Base-by-base conservation (phyloP, 92 coral and sea anemone species). In the Parazoanthus swiftii region DNA sequence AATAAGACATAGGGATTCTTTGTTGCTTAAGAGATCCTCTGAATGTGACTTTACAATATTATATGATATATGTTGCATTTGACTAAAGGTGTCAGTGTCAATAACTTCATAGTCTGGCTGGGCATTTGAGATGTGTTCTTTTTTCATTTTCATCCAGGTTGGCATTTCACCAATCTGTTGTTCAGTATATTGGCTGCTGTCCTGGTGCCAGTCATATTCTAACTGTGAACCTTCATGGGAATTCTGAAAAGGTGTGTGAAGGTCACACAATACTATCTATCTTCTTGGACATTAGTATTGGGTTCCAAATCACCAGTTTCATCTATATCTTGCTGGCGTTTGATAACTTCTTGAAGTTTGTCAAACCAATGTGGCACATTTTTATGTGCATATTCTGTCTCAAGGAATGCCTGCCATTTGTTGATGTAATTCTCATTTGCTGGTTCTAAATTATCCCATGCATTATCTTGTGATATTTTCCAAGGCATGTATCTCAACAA, bases 401-500 rank as follows among this genome's bases (percentile, higher is more conserved):
- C 35, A 8, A 91, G 63, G 73, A 88, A 88, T 43, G 35, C 85
- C 3, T 89, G 91, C 91, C 93, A 91, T 15, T 82, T 44, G 15
- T 23, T n/a, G 23, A 81, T 91, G n/a, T 76, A 65, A 6, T 21
- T 59, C 29, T 85, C 86, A 89, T 89, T 82, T 46, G 91, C 54
- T 58, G 91, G 86, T 50, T 89, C 86, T 48, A 73, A 23, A 74
- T 85, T 71, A 73, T 58, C 86, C 91, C 93, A 91, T 13, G 86
- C 93, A 89, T 85, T 78, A 5, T 76, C 75, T 84, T 83, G 86
- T 26, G 85, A 83, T 65, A 1, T 43, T 77, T 84, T 67, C 89
- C 88, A 91, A 20, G 93, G 93, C 59, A 89, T 91, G 59, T 91
- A 91, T 51, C 89, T 89, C 21, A 89, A 42, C 5, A 91, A 82